Base-by-base conservation (phyloP, 2,888 invertebrate species). In the Nymphalis c-album region DNA sequence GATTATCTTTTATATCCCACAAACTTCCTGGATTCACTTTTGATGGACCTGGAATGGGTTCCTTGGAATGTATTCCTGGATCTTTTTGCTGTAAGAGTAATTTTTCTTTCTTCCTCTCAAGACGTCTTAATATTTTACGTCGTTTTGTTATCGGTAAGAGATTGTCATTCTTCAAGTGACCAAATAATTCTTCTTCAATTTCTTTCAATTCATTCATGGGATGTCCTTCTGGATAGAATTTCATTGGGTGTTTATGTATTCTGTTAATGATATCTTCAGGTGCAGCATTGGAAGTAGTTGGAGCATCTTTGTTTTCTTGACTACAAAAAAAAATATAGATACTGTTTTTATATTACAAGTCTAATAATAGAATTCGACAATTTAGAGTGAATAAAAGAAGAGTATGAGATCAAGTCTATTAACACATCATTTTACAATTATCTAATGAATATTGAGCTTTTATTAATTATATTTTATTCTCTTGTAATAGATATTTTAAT, bases 121-220 rank as follows among this genome's bases (percentile, higher is more conserved):
- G 82, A 20, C 90, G 87, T 69, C 93, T 75, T 13, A 93, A 80
- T 58, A 91, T 83, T 76, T 93, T 93, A n/a, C 91, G 78, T 35
- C 91, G 76, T 74, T 92, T 93, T 3, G 85, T 86, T 1, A 91
- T 77, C 10, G 91, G 85, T 51, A 90, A 78, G n/a, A 86, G 81
- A 20, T 82, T 75, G 17, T 89, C 85, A 57, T 80, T 77, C 70
- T 84, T 82, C n/a, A 92, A 77, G 73, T 93, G 88, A 1, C 88
- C 85, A 76, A 93, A 93, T 60, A 93, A 71, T 55, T 88, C 84
- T 60, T 89, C 77, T 76, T 94, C 93, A 20, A 94, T 76, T 61
- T 91, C 83, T 74, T 91, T 88, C 5, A 94, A 77, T 53, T 89
- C 81, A 76, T 94, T 90, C 81, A 94, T 93, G 17, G 94, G 94